phyloP scores from a whole-genome alignment of 2,797 vertebrate genomes.

The Agapornis canus region DNA sequence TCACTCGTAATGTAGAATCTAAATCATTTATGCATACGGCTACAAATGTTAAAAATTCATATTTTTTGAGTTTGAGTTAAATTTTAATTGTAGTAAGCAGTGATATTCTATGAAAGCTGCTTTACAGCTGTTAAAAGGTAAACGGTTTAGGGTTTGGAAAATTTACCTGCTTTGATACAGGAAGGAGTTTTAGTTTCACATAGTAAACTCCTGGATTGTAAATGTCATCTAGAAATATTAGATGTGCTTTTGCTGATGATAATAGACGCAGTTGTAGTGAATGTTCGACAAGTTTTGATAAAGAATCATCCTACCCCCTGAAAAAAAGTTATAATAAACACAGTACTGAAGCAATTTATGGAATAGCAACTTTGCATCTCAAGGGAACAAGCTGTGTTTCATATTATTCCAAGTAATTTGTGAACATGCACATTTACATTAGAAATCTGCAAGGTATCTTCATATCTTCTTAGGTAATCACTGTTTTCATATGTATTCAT shows the following conservation, averaged over 20 bases:
- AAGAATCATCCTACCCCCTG: slow-evolving; percentile 4
- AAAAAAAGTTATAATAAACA: slow-evolving; percentile 25
- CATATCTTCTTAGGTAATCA: slow-evolving; percentile 15
- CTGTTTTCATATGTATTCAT: slow-evolving; percentile 51
- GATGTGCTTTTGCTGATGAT: background rate
- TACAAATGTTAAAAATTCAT: background rate
- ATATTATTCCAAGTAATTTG: slow-evolving; percentile 31
- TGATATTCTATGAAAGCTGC: background rate
- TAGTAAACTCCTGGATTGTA: background rate
- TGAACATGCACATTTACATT: background rate
- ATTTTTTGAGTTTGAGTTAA: background rate
- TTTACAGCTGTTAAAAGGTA: background rate
- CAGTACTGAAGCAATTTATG: background rate
- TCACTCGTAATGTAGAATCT: background rate
- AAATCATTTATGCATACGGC: background rate
- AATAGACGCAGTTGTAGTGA: background rate
- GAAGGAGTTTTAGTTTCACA: background rate
- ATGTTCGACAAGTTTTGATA: slow-evolving; percentile 38
- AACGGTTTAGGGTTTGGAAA: background rate
- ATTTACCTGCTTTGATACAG: background rate
- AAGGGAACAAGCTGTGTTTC: background rate
- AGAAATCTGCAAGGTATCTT: slow-evolving; percentile 6
- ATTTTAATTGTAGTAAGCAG: background rate
- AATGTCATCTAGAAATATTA: slow-evolving; percentile 25
- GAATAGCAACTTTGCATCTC: background rate